A percentile compares a stretch with the other conserved stretches of the same genome.
Evolutionary conservation across 2,797 vertebrate species (phyloP).

Genomic region (Rhincodon typus): DNA sequence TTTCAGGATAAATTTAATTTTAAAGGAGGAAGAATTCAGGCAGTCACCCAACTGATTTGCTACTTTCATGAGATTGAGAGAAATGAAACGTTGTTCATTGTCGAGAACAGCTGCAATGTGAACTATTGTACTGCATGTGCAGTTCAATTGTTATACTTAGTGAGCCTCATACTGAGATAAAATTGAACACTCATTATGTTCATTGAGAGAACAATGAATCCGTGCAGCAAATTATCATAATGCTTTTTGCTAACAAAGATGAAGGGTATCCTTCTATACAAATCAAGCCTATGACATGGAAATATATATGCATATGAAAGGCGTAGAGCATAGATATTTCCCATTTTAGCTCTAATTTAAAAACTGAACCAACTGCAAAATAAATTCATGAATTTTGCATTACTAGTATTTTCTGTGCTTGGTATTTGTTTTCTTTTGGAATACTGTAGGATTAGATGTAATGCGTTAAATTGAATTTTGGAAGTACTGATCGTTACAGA

Average conservation of each 20-base stretch:
- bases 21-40: not conserved
- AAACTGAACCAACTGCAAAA: not conserved
- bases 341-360: not conserved
- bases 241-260: not conserved
- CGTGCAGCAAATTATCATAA: not conserved
- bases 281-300: not conserved
- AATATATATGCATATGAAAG: conserved; percentile 1
- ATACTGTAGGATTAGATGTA: not conserved
- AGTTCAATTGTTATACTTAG: not conserved
- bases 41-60: not conserved
- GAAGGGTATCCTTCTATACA: not conserved
- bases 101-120: not conserved
- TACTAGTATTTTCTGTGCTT: not conserved
- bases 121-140: not conserved
- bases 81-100: conserved; percentile 13
- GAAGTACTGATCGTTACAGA: not conserved
- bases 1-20: not conserved
- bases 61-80: not conserved
- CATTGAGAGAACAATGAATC: not conserved
- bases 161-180: conserved; percentile 19
- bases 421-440: not conserved
- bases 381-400: not conserved
- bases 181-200: conserved; percentile 24
- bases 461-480: not conserved
- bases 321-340: not conserved